These are phyloP conservation scores for Agrilus mali DNA, from an alignment of 2,888 invertebrate genomes.

Conservation along the genomic window DNA sequence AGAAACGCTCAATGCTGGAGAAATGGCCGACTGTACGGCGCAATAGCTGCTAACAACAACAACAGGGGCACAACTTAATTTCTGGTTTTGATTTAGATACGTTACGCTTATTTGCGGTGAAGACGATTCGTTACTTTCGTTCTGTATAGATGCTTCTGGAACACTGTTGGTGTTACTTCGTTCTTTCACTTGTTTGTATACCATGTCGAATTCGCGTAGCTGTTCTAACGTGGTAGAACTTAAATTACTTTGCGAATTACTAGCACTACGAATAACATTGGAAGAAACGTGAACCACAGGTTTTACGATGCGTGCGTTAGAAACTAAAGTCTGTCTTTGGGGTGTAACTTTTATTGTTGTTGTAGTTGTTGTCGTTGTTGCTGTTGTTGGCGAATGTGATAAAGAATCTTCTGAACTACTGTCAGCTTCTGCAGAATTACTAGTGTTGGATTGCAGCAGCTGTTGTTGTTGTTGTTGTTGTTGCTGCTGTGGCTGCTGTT, in stretches of 20 bases:
- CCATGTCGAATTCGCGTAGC: conserved; percentile 66
- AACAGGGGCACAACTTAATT: conserved; percentile 36
- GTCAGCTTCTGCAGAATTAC: conserved; percentile 15
- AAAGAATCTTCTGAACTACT: conserved; percentile 14
- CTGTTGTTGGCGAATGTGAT: conserved; percentile 5
- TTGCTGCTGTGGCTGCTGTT: conserved; percentile 13
- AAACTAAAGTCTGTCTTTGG: conserved; percentile 39
- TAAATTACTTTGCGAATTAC: conserved; percentile 44
- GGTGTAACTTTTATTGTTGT: conserved; percentile 8
- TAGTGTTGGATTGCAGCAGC: conserved; percentile 11
- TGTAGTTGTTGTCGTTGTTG: conserved; percentile 10
- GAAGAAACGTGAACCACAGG: conserved; percentile 46
- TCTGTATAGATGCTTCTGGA: conserved; percentile 14
- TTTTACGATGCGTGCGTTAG: conserved; percentile 43
- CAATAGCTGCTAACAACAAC: conserved; percentile 46
- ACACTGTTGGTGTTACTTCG: conserved; percentile 44
- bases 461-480: conserved; percentile 9
- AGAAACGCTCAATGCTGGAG: conserved; percentile 42
- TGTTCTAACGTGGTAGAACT: conserved; percentile 68
- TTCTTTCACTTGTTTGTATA: conserved; percentile 69
- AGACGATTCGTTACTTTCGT: conserved; percentile 21
- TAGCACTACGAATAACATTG: conserved; percentile 43
- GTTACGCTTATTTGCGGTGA: conserved; percentile 39
- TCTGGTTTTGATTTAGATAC: conserved; percentile 39
- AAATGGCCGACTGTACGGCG: conserved; percentile 36